Base-by-base conservation (phyloP, 2,888 invertebrate species). In the Cosmia trapezina region DNA sequence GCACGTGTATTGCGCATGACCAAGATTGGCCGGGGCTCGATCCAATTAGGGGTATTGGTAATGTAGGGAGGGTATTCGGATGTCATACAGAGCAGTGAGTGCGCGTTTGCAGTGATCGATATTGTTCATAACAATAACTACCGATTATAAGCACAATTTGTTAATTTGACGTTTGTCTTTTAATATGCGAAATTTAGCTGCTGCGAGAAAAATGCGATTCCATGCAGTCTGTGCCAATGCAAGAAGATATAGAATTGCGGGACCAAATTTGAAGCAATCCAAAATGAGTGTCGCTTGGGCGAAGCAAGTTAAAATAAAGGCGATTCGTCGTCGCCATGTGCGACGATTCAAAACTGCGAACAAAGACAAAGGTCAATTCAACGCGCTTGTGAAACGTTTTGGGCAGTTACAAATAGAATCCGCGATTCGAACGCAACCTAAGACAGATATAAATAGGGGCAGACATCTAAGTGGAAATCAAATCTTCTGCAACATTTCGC, bases 1-100 rank as follows among this genome's bases (percentile, higher is more conserved):
- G 54, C 14, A 14, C 43, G 8, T 53, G 33, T 45, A 60, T 14
- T 83, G 80, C 73, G 79, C 73, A 68, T 78, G 65, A 41, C 5
- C 45, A 47, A 43, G 4, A 33, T 78, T 68, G 37, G 37, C 37
- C 47, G 11, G 79, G 61, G 33, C 37, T 68, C 49, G 49, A 57
- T 54, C 56, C 57, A 47, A 57, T 33, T 37, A 37, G 37, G 11
- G 51, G 9, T 63, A 53, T 49, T 49, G 19, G 47, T 54, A 60
- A 53, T 28, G 37, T 28, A 28, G 45, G 6, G 17, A 37, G 33
- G 43, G 1, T 43, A 60, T 54, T 69, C 6, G 49, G 17, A 60
- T 47, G 28, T 22, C 6, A 12, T 17, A 62, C 12, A n/a, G 28
- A 45, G 37, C 9, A 45, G n/a, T 19, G 60, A 60, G 9, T 53